Conservation (phyloP, 1,140 invertebrate genomes). For the Rhizoglyphus robini region DNA sequence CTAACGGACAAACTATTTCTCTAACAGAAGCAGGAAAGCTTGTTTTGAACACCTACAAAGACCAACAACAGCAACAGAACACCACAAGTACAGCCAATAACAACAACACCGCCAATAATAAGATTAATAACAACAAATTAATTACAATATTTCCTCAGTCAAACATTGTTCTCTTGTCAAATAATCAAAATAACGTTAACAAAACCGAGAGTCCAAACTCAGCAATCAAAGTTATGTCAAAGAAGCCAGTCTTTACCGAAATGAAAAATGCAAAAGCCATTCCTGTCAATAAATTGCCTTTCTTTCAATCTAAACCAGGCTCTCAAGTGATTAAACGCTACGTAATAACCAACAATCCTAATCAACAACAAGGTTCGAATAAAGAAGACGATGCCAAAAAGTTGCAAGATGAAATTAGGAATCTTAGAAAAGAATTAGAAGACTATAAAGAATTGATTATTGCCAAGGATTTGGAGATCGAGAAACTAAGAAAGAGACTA, state of each 20-base stretch:
- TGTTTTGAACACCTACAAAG: slow-evolving; percentile 47
- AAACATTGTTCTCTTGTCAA: slow-evolving; percentile 20
- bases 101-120: not conserved
- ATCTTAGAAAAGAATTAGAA: slow-evolving; percentile 29
- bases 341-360: slow-evolving; percentile 7
- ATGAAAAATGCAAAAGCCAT: slow-evolving; percentile 4
- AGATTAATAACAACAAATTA: slow-evolving; percentile 28
- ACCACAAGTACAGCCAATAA: not conserved
- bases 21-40: slow-evolving; percentile 63
- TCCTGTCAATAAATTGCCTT: not conserved
- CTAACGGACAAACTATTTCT: slow-evolving; percentile 60
- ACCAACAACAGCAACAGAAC: slow-evolving; percentile 24
- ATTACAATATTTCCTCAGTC: slow-evolving; percentile 27
- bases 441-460: slow-evolving; percentile 30
- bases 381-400: slow-evolving; percentile 23
- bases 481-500: slow-evolving; percentile 30
- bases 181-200: slow-evolving; percentile 21
- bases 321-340: slow-evolving; percentile 10
- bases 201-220: slow-evolving; percentile 21
- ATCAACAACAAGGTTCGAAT: not conserved
- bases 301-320: not conserved
- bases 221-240: not conserved
- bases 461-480: slow-evolving; percentile 31
- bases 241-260: slow-evolving; percentile 14
- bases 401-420: slow-evolving; percentile 30